Evolutionary conservation across 2,888 invertebrate genomes (phyloP), one percentile per base, ranked within the genome.

Genomic region (Pedicia rivosa): DNA sequence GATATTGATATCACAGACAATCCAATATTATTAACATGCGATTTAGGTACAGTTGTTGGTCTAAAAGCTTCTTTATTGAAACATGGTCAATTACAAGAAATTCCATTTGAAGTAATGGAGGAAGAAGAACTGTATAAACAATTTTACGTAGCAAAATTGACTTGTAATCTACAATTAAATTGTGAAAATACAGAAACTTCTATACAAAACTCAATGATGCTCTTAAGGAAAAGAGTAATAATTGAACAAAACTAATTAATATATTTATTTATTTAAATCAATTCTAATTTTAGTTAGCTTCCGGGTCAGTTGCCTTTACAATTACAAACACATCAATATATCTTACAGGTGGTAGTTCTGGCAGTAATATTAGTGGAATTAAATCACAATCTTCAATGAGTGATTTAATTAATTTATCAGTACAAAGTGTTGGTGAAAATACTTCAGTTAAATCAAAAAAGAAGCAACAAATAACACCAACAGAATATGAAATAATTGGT

Each of bases 1-100:
- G 74, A 78, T 58, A 74, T 83, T 39, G 78, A 81, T 53, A 77
- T 82, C 48, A 82, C 82, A 35, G 82, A 83, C 51, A 82, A 81
- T 60, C 82, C 82, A 3, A 63, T 82, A 39, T 64, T 80, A 36
- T 59, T 83, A 28, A 64, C 66, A 39, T 65, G 68, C 46, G 64
- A 63, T 14, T 57, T 69, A 42, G 65, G 70, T 12, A 68, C 67
- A 44, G 59, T 67, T n/a, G 58, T 63, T 14, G 67, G 69, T 10
- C 57, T 81, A 47, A 67, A 70, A 50, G 69, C 78, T 9, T 74
- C 73, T 44, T 73, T 78, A 52, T 66, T 77, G 43, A 70, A 77
- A 26, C 79, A 81, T 58, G 76, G 78, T 42, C 74, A 76, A 51
- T 63, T 82, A 42, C 75, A 79, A 50, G 66, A 70, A 43, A 69